Percentiles rank a stretch among this genome's conserved stretches.
Conservation (phyloP, 2,113 vertebrate species). For the Pterocles orientalis region DNA sequence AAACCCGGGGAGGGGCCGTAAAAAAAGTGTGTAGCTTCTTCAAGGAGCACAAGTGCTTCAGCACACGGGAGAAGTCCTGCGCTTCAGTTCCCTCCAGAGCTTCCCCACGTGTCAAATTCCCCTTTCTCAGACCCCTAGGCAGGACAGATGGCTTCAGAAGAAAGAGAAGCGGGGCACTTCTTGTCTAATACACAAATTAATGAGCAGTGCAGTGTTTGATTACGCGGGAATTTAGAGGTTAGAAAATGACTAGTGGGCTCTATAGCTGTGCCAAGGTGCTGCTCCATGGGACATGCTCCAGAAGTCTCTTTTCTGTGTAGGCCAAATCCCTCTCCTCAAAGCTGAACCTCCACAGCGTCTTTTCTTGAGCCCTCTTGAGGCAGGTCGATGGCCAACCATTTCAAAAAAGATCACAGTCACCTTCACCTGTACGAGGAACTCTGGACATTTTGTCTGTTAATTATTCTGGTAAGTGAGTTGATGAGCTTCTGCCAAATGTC, state of each 20-base stretch:
- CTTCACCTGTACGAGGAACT: neutral
- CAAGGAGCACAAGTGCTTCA: fast-evolving
- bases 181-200: neutral
- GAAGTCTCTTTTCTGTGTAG: neutral
- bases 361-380: neutral
- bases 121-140: neutral
- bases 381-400: neutral
- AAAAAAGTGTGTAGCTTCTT: fast-evolving
- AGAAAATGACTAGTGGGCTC: neutral
- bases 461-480: neutral
- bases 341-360: fast-evolving
- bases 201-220: neutral
- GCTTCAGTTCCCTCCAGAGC: neutral
- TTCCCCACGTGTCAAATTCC: fast-evolving
- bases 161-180: neutral
- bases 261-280: neutral
- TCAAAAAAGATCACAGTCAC: neutral
- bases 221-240: neutral
- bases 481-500: neutral
- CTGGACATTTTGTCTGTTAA: fast-evolving
- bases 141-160: neutral
- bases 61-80: fast-evolving
- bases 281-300: neutral
- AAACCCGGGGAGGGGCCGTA: neutral
- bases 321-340: neutral